Evolutionary conservation across 2,888 invertebrate species (phyloP), one percentile per base, ranked within the genome.

Genomic region (Drosophila fulvimacula): DNA sequence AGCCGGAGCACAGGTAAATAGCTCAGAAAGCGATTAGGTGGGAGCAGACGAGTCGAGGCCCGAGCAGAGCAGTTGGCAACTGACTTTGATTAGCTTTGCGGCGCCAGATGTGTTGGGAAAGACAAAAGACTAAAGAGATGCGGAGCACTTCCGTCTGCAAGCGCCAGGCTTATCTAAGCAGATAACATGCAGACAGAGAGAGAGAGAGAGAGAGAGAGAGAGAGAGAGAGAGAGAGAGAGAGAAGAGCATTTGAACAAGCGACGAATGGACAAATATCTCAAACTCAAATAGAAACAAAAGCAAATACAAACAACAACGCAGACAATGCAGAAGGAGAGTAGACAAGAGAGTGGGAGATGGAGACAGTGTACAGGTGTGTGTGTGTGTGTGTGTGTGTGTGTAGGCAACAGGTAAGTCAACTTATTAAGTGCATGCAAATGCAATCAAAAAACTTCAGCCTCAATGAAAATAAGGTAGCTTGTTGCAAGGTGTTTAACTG

Each of bases 401-500:
- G 32, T n/a, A 10, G 13, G 34, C 24, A 36, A 21, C 59, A 21
- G 51, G 53, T 32, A 21, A 34, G 44, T 15, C n/a, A n/a, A 24
- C 49, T 41, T 24, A 66, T 57, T 66, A 71, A 71, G 75, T 71
- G 63, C 70, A 76, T 70, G 75, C 69, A 78, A 78, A 77, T 77
- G 78, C 73, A 78, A 79, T 73, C 79, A 79, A 68, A 65, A 70
- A 46, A n/a, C n/a, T n/a, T n/a, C n/a, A n/a, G n/a, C n/a, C n/a
- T n/a, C n/a, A n/a, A 48, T 61, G 60, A 71, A 82, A 88, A 88
- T 86, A 82, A 76, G 88, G 89, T 87, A 89, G 89, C 89, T 73
- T 76, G 74, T 82, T 87, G 76, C 27, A 73, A 90, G 89, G 90
- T 89, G 90, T 89, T 85, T 85, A 79, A 78, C 90, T 89, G 89